A percentile compares a stretch with the other conserved stretches of the same genome.
phyloP scores from a whole-genome alignment of 2,888 invertebrate genomes.

The Agrenia bidenticulata region DNA sequence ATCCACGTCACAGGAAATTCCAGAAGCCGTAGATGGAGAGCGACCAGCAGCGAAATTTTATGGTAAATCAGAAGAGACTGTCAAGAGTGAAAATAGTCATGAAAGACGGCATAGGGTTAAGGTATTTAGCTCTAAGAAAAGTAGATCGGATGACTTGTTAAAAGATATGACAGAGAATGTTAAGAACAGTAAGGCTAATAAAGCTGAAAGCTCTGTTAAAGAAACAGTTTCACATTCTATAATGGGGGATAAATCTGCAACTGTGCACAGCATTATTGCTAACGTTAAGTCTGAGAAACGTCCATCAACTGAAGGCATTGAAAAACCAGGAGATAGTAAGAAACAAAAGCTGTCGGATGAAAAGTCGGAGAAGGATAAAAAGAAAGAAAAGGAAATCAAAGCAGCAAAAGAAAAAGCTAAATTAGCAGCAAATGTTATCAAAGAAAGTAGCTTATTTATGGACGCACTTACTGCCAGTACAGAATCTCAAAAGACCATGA shows the following conservation, averaged over 20 bases:
- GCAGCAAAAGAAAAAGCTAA: conserved; percentile 57
- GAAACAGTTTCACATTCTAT: neutral
- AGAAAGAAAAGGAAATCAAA: conserved; percentile 42
- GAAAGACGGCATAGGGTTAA: conserved; percentile 41
- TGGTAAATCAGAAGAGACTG: conserved; percentile 23
- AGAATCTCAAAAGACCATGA: conserved; percentile 61
- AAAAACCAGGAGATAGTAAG: conserved; percentile 43
- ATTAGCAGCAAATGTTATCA: conserved; percentile 53
- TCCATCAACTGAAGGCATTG: conserved; percentile 39
- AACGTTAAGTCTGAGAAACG: conserved; percentile 31
- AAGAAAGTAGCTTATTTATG: conserved; percentile 92
- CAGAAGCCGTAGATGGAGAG: conserved; percentile 15
- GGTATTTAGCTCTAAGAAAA: conserved; percentile 44
- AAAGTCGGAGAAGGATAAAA: conserved; percentile 25
- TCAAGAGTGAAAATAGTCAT: conserved; percentile 12
- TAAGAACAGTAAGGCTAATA: conserved; percentile 13
- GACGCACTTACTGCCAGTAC: conserved; percentile 76
- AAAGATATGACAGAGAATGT: conserved; percentile 39
- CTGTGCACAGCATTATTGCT: neutral
- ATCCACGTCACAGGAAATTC: neutral
- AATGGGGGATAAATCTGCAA: conserved; percentile 1
- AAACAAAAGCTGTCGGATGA: conserved; percentile 39
- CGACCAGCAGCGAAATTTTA: conserved; percentile 21
- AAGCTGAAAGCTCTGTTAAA: conserved; percentile 13
- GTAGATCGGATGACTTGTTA: conserved; percentile 43